phyloP scores from a whole-genome alignment of 2,797 vertebrate genomes.

The Typhlichthys eigenmanni region DNA sequence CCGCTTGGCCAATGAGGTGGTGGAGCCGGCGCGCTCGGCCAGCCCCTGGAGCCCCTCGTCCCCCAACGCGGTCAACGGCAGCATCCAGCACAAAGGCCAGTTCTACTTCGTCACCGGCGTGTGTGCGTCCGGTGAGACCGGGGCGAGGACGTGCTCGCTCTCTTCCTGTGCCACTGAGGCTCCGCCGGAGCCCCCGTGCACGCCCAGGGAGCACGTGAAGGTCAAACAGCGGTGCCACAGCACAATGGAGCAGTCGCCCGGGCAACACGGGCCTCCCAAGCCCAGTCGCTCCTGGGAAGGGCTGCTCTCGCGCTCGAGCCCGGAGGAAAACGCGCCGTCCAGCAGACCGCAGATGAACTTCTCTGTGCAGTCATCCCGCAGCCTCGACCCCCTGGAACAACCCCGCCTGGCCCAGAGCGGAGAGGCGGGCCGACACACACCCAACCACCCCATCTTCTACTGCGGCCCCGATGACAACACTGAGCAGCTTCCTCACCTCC shows the following conservation, averaged over 20 bases:
- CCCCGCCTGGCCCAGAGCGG: slow-evolving; percentile 54
- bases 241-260: slow-evolving; percentile 64
- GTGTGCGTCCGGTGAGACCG: slow-evolving; percentile 59
- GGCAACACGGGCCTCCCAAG: slow-evolving; percentile 45
- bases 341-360: slow-evolving; percentile 21
- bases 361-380: slow-evolving; percentile 41
- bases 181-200: slow-evolving; percentile 35
- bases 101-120: slow-evolving; percentile 81
- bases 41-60: slow-evolving; percentile 49
- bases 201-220: slow-evolving; percentile 30
- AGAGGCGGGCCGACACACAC: slow-evolving; percentile 57
- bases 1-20: slow-evolving; percentile 51
- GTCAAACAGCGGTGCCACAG: slow-evolving; percentile 68
- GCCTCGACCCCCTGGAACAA: slow-evolving; percentile 55
- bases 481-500: slow-evolving; percentile 37
- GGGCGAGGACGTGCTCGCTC: slow-evolving; percentile 43
- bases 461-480: slow-evolving; percentile 69
- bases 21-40: slow-evolving; percentile 38
- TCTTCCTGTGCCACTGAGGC: slow-evolving; percentile 57
- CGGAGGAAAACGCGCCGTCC: slow-evolving; percentile 43
- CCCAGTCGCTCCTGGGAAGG: slow-evolving; percentile 42
- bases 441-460: slow-evolving; percentile 69
- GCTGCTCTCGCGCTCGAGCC: slow-evolving; percentile 35
- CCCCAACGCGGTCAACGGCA: slow-evolving; percentile 69
- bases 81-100: slow-evolving; percentile 80